Conservation (phyloP, 2,113 vertebrate genomes). For the Stercorarius parasiticus region DNA sequence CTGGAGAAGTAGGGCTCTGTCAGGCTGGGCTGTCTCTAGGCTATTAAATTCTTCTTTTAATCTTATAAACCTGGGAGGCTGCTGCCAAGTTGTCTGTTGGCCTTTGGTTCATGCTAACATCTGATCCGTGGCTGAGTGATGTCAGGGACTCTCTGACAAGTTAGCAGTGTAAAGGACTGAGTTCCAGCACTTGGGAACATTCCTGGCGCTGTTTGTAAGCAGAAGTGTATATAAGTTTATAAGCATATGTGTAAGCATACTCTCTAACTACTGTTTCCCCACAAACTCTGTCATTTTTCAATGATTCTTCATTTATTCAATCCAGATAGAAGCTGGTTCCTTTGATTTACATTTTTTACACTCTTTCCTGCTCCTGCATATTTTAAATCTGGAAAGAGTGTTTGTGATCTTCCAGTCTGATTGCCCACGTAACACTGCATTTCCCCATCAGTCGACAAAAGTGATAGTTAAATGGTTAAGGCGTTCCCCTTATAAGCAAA, state of each 20-base stretch:
- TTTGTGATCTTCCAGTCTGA: slow-evolving; percentile 45
- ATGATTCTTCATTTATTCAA: slow-evolving; percentile 46
- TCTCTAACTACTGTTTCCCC: slow-evolving; percentile 60
- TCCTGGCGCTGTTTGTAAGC: slow-evolving; percentile 68
- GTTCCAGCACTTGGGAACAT: slow-evolving; percentile 41
- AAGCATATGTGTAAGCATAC: slow-evolving; percentile 72
- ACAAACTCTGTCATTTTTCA: slow-evolving; percentile 65
- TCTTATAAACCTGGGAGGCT: background rate
- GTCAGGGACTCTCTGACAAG: background rate
- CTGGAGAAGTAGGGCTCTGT: background rate
- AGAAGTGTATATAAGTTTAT: slow-evolving; percentile 64
- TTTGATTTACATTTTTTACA: slow-evolving; percentile 65
- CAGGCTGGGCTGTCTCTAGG: background rate
- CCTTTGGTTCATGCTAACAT: background rate
- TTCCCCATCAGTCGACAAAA: slow-evolving; percentile 24
- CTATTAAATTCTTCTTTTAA: background rate
- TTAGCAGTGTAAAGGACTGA: background rate
- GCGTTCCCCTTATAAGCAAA: slow-evolving; percentile 41
- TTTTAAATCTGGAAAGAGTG: slow-evolving; percentile 37
- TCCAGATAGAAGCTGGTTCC: slow-evolving; percentile 46
- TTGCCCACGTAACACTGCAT: slow-evolving; percentile 49
- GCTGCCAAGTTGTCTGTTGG: background rate
- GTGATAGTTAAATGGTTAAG: slow-evolving; percentile 59
- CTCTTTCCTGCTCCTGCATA: slow-evolving; percentile 34
- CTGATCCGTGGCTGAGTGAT: background rate